Evolutionary conservation across 2,113 vertebrate species (phyloP), one percentile per base, ranked within the genome.

Genomic region (Promerops cafer): DNA sequence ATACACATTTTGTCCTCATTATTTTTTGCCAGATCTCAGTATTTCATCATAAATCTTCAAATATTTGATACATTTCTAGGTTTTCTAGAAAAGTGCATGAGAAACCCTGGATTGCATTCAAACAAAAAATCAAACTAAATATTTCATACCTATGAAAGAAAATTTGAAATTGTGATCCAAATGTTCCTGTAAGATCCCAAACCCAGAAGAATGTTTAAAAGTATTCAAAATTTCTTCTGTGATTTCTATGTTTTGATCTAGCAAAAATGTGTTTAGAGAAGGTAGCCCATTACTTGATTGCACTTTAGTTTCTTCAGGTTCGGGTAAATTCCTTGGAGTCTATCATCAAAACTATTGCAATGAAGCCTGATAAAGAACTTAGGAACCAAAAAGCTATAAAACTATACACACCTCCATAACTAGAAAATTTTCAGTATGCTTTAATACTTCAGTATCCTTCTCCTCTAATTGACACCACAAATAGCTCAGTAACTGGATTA

Each of bases 1-100:
- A 33, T 7, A 27, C 0, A 1, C 27, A 9, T 13, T 17, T 22
- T 5, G 12, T 6, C 2, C 1, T 17, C 6, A 0, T 33, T 47
- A 4, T 10, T 42, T 56, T 37, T 39, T 40, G 16, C 10, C 7
- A 10, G 4, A 16, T 57, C 15, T 47, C n/a, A 47, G 2, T 45
- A 22, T 53, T 92, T 77, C 27, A 8, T 70, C 42, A 23, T 11
- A 16, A 37, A 33, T 14, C 33, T 26, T 23, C 13, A 6, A 24
- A 20, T 14, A 13, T 42, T 49, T 35, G 35, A 59, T 21, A n/a
- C 2, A 39, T 28, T 39, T 40, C 26, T 61, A 17, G 26, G 16
- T 24, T 88, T 85, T 56, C 31, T 28, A 26, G 47, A 81, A 76
- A 33, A 40, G 33, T 24, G 26, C 3, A 2, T 45, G 18, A 39